These are phyloP conservation scores for Notothenia rossii DNA, from an alignment of 2,113 vertebrate species.

Conservation along the genomic window DNA sequence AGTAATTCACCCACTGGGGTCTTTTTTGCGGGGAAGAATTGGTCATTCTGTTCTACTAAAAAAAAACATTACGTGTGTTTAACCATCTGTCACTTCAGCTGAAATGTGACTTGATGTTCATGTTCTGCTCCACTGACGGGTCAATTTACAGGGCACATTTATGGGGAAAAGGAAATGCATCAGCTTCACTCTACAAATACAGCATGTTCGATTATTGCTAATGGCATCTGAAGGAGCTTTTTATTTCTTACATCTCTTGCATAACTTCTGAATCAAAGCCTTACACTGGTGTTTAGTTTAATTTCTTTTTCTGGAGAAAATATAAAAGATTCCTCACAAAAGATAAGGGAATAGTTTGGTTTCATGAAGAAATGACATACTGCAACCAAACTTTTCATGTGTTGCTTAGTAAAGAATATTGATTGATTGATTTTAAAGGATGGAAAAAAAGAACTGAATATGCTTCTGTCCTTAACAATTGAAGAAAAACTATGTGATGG, in stretches of 20 bases:
- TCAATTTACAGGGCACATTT: background rate
- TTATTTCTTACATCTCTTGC: background rate
- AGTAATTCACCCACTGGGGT: background rate
- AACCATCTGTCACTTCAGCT: slow-evolving; percentile 1
- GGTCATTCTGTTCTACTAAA: background rate
- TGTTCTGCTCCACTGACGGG: background rate
- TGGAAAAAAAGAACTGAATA: background rate
- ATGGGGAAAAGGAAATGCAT: background rate
- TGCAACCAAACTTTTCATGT: background rate
- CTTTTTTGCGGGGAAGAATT: background rate
- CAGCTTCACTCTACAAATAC: background rate
- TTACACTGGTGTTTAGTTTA: background rate
- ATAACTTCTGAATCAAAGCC: background rate
- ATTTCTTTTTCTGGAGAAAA: background rate
- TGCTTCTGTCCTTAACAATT: background rate
- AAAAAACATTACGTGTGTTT: background rate
- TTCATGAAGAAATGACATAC: background rate
- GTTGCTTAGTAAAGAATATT: too few species aligned
- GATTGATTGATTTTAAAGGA: too few species aligned
- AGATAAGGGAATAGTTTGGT: background rate
- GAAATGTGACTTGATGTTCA: background rate
- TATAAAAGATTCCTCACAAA: background rate
- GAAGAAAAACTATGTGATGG: background rate
- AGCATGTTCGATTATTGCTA: background rate
- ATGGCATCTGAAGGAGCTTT: background rate